A percentile compares a stretch with the other conserved stretches of the same genome.
phyloP scores from a whole-genome alignment of 2,888 invertebrate genomes.

The Aquatica leii region DNA sequence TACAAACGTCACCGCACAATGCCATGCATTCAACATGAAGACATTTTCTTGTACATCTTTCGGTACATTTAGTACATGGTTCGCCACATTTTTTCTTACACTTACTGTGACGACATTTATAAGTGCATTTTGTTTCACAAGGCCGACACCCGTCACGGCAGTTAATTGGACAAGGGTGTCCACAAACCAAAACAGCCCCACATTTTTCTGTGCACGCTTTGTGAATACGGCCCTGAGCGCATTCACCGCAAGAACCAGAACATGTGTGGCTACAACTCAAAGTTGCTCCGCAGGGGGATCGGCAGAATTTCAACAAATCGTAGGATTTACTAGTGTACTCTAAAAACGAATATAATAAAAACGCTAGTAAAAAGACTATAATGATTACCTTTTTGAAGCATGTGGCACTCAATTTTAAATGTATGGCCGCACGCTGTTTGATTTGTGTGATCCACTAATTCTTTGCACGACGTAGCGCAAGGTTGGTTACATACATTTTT shows the following conservation, averaged over 20 bases:
- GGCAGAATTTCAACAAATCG: slow-evolving; percentile 58
- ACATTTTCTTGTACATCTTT: slow-evolving; percentile 57
- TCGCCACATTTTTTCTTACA: slow-evolving; percentile 62
- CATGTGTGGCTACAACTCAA: slow-evolving; percentile 65
- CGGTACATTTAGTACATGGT: slow-evolving; percentile 53
- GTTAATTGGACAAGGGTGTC: slow-evolving; percentile 67
- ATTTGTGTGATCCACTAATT: slow-evolving; percentile 47
- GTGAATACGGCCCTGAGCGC: slow-evolving; percentile 70
- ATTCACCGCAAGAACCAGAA: slow-evolving; percentile 65
- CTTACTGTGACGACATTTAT: slow-evolving; percentile 64
- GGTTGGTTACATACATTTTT: slow-evolving; percentile 54
- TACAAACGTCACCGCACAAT: slow-evolving; percentile 62
- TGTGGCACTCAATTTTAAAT: slow-evolving; percentile 61
- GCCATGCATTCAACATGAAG: slow-evolving; percentile 62
- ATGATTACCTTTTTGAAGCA: slow-evolving; percentile 52
- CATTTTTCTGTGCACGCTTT: slow-evolving; percentile 66
- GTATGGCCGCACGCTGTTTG: slow-evolving; percentile 64
- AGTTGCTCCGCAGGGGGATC: slow-evolving; percentile 57
- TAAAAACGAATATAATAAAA: too few species aligned
- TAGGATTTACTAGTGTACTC: slow-evolving; percentile 28
- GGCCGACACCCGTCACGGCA: slow-evolving; percentile 68
- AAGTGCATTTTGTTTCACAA: slow-evolving; percentile 62
- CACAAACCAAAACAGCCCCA: slow-evolving; percentile 67
- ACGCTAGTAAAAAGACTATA: too few species aligned
- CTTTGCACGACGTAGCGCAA: slow-evolving; percentile 60